A percentile compares a stretch with the other conserved stretches of the same genome.
Conservation (phyloP, 1,140 invertebrate genomes). For the Thaumetopoea pityocampa region DNA sequence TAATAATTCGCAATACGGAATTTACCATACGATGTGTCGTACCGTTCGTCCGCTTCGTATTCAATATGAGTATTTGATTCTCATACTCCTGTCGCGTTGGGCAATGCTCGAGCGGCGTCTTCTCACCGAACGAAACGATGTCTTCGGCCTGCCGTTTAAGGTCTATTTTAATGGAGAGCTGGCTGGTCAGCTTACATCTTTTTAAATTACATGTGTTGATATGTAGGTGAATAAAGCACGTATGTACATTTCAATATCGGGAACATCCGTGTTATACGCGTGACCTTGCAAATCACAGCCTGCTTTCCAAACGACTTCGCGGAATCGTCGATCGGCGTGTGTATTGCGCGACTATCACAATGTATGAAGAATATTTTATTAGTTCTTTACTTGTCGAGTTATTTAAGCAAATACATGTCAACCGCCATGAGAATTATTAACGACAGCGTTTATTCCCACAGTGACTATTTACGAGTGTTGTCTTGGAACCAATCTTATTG, state of each 20-base stretch:
- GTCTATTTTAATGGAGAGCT: constrained; percentile 35
- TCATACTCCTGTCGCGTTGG: constrained; percentile 72
- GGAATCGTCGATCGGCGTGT: constrained; percentile 66
- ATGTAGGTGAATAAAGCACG: constrained; percentile 75
- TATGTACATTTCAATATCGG: constrained; percentile 75
- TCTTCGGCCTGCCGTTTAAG: constrained; percentile 43
- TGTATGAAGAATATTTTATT: constrained; percentile 72
- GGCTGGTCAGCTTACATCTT: constrained; percentile 51
- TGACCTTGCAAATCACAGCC: constrained; percentile 75
- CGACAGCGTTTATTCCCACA: constrained; percentile 44
- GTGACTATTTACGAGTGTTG: constrained; percentile 27
- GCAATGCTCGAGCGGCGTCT: constrained; percentile 50
- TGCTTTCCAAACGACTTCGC: constrained; percentile 74
- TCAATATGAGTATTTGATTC: constrained; percentile 75
- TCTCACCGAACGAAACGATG: constrained; percentile 49
- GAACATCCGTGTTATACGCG: constrained; percentile 75
- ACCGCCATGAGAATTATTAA: constrained; percentile 38
- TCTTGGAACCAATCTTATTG: constrained; percentile 13
- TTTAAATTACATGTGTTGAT: constrained; percentile 69
- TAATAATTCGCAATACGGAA: constrained; percentile 76
- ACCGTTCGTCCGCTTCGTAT: constrained; percentile 70
- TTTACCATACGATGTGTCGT: constrained; percentile 70
- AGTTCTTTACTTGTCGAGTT: constrained; percentile 59
- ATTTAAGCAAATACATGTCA: constrained; percentile 57
- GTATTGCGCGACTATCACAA: constrained; percentile 57